A percentile compares a stretch with the other conserved stretches of the same genome.
These are phyloP conservation scores for Bombus ignitus DNA, from an alignment of 1,140 invertebrate species.

Conservation along the genomic window DNA sequence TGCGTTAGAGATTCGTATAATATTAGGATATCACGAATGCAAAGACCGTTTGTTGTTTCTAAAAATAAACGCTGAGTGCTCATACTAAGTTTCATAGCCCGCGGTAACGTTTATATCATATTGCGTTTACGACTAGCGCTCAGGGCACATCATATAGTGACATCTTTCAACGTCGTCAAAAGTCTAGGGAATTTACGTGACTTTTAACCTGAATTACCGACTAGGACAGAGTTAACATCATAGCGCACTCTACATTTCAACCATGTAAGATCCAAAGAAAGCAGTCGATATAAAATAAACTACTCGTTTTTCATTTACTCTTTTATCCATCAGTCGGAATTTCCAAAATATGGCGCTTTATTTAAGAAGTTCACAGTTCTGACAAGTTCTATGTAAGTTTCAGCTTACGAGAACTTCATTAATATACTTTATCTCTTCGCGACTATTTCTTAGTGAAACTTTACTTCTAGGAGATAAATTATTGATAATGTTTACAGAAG, in stretches of 20 bases:
- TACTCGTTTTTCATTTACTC: neutral
- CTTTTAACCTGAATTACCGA: slow-evolving; percentile 41
- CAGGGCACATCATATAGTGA: neutral
- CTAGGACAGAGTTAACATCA: neutral
- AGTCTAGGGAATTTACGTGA: slow-evolving; percentile 26
- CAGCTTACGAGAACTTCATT: too few relatives aligned
- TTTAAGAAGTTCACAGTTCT: neutral
- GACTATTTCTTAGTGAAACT: neutral
- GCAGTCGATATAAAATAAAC: slow-evolving; percentile 11
- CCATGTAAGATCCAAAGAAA: neutral
- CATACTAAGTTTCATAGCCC: slow-evolving; percentile 28
- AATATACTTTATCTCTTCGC: neutral
- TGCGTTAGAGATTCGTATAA: neutral
- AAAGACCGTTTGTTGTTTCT: slow-evolving; percentile 19
- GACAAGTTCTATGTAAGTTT: neutral
- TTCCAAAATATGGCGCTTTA: neutral
- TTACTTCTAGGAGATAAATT: neutral
- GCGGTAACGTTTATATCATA: neutral
- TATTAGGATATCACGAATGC: neutral
- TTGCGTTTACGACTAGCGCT: neutral
- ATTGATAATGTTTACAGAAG: neutral
- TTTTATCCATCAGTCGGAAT: neutral
- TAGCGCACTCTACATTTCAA: slow-evolving; percentile 31
- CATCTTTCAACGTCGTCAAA: neutral
- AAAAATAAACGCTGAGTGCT: slow-evolving; percentile 20